Percentiles rank a stretch among this genome's conserved stretches.
These are phyloP conservation scores for Hippocampus zosterae DNA, from an alignment of 2,113 vertebrate species.

Conservation along the genomic window DNA sequence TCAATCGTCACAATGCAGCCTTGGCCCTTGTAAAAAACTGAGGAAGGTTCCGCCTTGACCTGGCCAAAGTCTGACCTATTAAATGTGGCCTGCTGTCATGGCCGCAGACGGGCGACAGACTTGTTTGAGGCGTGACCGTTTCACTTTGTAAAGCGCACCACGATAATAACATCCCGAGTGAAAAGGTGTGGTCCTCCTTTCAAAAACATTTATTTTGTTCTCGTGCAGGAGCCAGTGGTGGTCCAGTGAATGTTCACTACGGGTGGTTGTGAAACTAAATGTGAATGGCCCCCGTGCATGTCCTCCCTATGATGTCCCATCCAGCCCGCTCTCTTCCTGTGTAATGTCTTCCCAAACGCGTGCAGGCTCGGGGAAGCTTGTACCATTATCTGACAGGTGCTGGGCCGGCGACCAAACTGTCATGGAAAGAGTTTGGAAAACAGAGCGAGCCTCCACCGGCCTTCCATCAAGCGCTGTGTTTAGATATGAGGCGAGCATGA, in stretches of 20 bases:
- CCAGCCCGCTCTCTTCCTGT: conserved; percentile 41
- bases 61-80: conserved; percentile 6
- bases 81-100: conserved; percentile 16
- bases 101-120: conserved; percentile 5
- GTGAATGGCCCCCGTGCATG: neutral
- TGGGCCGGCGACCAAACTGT: conserved; percentile 20
- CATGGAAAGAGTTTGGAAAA: conserved; percentile 40
- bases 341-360: conserved; percentile 32
- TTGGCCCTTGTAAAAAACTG: neutral
- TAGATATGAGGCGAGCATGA: conserved; percentile 34
- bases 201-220: neutral
- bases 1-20: neutral
- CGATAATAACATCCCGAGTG: neutral
- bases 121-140: no score
- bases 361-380: conserved; percentile 21
- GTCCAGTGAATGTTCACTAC: conserved; percentile 10
- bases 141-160: neutral
- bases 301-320: conserved; percentile 38
- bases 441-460: neutral
- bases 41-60: no score
- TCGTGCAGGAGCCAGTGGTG: no score
- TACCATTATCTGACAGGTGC: conserved; percentile 53
- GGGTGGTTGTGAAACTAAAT: no score
- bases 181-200: neutral
- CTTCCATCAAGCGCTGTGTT: conserved; percentile 37